These are phyloP conservation scores for Amphiprion ocellaris DNA, from an alignment of 2,113 vertebrate genomes.

Conservation along the genomic window DNA sequence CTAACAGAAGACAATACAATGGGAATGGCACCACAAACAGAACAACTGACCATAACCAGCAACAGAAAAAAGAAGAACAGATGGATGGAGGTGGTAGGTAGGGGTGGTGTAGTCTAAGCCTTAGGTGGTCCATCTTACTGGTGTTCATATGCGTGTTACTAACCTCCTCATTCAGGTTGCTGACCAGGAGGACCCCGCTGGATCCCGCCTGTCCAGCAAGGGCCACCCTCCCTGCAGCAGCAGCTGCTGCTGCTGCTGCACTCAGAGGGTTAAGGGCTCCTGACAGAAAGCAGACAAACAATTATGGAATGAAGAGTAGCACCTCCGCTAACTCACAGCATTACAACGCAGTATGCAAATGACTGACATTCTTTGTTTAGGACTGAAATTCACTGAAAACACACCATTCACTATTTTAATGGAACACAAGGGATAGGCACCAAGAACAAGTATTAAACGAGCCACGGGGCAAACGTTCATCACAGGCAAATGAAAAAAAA, in stretches of 20 bases:
- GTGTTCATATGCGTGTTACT: slow-evolving; percentile 75
- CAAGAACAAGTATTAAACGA: no score
- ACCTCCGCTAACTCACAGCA: background rate
- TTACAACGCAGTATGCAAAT: background rate
- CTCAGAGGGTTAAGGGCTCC: slow-evolving; percentile 96
- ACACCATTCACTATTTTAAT: no score
- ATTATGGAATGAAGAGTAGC: slow-evolving; percentile 53
- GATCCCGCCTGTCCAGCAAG: slow-evolving; percentile 92
- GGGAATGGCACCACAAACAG: slow-evolving; percentile 30
- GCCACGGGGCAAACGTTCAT: no score
- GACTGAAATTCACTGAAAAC: background rate
- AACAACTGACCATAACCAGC: background rate
- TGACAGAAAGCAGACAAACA: slow-evolving; percentile 81
- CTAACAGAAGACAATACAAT: slow-evolving; percentile 33
- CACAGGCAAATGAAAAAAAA: no score
- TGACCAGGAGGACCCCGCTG: slow-evolving; percentile 95
- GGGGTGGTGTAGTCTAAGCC: slow-evolving; percentile 15
- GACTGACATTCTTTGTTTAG: background rate
- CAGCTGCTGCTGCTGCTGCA: slow-evolving; percentile 94
- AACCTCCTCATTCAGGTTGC: slow-evolving; percentile 99
- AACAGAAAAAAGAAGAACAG: slow-evolving; percentile 6
- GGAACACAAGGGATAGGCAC: no score
- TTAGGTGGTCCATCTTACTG: slow-evolving; percentile 26
- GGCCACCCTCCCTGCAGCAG: slow-evolving; percentile 93
- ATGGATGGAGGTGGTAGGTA: slow-evolving; percentile 26